phyloP scores from a whole-genome alignment of 1,140 invertebrate species.

The Samia ricini region DNA sequence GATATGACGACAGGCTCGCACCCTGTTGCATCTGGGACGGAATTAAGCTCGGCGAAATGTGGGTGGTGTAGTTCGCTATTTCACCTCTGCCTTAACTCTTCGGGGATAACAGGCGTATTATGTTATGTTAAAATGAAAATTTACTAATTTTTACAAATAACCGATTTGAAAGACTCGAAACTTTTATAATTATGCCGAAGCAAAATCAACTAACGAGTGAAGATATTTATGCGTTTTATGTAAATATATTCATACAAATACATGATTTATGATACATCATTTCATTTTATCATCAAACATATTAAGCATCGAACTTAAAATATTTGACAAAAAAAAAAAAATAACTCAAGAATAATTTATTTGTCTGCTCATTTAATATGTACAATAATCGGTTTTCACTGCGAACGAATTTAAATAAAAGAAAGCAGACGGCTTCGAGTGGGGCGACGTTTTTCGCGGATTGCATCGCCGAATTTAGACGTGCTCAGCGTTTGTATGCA shows the following conservation, averaged over 20 bases:
- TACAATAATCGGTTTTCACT: conserved; percentile 42
- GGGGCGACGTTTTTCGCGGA: conserved; percentile 38
- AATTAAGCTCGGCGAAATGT: no score
- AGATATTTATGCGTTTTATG: no score
- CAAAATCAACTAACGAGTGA: no score
- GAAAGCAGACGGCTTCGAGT: conserved; percentile 35
- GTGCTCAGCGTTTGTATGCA: conserved; percentile 11
- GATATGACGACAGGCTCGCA: no score
- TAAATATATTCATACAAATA: neutral
- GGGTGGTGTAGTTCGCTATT: no score
- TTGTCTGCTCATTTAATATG: conserved; percentile 22
- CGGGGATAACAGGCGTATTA: no score
- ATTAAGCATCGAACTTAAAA: neutral
- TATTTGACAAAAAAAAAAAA: conserved; percentile 10
- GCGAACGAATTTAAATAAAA: conserved; percentile 53
- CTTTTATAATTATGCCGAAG: no score
- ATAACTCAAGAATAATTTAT: conserved; percentile 21
- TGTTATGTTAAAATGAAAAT: no score
- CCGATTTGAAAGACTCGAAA: no score
- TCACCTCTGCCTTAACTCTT: no score
- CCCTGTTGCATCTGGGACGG: no score
- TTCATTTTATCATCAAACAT: neutral
- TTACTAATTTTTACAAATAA: no score
- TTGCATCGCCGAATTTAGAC: conserved; percentile 25
- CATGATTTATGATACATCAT: conserved; percentile 7